Conservation (phyloP, 2,888 invertebrate species). For the Oscheius sp. region DNA sequence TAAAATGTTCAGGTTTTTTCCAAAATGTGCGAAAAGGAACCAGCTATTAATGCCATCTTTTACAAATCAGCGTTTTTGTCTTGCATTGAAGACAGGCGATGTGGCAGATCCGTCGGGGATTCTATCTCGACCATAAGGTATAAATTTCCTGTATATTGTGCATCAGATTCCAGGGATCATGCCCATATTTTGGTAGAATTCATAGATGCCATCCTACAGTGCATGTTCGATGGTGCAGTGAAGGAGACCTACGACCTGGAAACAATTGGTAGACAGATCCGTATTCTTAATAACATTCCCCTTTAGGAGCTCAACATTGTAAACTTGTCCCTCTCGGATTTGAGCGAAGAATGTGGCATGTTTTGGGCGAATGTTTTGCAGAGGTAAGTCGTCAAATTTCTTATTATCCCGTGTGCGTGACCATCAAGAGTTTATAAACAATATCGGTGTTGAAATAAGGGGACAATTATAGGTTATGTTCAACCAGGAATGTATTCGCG, state of each 20-base stretch:
- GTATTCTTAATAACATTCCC: not conserved
- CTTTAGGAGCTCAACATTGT: constrained; percentile 53
- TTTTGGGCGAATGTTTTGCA: constrained; percentile 66
- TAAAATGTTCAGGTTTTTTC: constrained; percentile 55
- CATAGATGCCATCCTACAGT: constrained; percentile 56
- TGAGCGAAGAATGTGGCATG: constrained; percentile 60
- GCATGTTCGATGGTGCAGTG: constrained; percentile 48
- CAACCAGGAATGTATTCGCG: constrained; percentile 67
- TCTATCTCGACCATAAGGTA: constrained; percentile 19
- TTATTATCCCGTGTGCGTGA: too few relatives aligned
- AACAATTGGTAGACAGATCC: constrained; percentile 49
- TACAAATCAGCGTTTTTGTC: constrained; percentile 68
- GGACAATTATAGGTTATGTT: constrained; percentile 57
- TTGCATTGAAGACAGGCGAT: constrained; percentile 62
- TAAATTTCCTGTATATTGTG: not conserved
- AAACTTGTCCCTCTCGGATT: constrained; percentile 63
- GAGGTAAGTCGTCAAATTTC: constrained; percentile 43
- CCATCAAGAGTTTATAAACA: too few relatives aligned
- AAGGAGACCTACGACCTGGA: constrained; percentile 59
- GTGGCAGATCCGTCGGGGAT: constrained; percentile 17
- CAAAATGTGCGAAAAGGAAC: constrained; percentile 57
- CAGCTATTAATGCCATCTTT: constrained; percentile 60
- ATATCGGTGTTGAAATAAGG: not conserved
- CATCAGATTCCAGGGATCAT: constrained; percentile 55
- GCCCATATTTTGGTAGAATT: constrained; percentile 66